A percentile compares a stretch with the other conserved stretches of the same genome.
Conservation (phyloP, 2,113 vertebrate genomes). For the Pseudolaguvia tuberculata region DNA sequence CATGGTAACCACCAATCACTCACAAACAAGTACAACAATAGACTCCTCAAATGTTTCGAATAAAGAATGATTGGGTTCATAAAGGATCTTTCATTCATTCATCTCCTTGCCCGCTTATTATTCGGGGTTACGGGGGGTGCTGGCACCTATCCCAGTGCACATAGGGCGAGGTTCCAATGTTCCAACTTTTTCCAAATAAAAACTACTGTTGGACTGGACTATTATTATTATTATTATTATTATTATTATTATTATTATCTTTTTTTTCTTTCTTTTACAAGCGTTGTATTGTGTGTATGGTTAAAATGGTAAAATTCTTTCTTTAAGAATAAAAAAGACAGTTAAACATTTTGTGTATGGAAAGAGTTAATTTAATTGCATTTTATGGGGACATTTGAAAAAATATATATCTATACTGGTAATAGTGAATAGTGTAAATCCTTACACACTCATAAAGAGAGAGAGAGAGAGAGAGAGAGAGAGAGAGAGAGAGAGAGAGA, state of each 20-base stretch:
- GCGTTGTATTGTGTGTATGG: too few species aligned
- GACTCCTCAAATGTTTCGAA: background rate
- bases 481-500: too few species aligned
- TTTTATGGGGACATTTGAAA: background rate
- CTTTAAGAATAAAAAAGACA: background rate
- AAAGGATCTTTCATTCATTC: too few species aligned
- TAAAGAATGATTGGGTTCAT: background rate
- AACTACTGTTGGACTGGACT: background rate
- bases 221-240: too few species aligned
- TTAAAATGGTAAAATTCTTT: background rate
- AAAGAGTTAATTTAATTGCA: constrained; percentile 3
- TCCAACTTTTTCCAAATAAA: background rate
- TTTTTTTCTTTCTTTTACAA: too few species aligned
- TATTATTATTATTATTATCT: background rate
- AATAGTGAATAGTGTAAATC: background rate
- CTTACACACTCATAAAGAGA: constrained; percentile 16
- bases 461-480: too few species aligned
- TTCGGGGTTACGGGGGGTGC: too few species aligned
- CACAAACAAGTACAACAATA: too few species aligned
- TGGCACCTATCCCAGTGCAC: too few species aligned
- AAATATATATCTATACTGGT: background rate
- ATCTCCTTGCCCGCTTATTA: too few species aligned
- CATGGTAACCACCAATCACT: too few species aligned
- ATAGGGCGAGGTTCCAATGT: too few species aligned
- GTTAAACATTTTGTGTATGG: background rate